These are phyloP conservation scores for Pyralis farinalis DNA, from an alignment of 2,888 invertebrate species.

Conservation along the genomic window DNA sequence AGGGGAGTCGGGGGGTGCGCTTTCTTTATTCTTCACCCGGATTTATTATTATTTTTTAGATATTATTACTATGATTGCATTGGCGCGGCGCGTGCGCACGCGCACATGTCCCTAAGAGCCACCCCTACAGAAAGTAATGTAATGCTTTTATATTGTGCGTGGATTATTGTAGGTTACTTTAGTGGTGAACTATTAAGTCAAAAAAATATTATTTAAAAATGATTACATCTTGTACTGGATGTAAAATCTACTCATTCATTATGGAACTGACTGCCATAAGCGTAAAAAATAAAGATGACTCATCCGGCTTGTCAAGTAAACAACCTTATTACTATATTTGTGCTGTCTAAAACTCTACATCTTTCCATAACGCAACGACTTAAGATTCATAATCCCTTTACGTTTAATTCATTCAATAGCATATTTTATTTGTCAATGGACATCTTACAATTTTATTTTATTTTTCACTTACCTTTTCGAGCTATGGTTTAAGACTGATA, in stretches of 20 bases:
- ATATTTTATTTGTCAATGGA: neutral
- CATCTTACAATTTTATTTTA: slow-evolving; percentile 5
- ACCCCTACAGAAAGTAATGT: slow-evolving; percentile 48
- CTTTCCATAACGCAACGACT: neutral
- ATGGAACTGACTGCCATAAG: too few species aligned
- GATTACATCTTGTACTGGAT: neutral
- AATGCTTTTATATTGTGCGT: slow-evolving; percentile 72
- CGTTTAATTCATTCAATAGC: slow-evolving; percentile 2
- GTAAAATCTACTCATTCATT: too few species aligned
- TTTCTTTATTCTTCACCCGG: slow-evolving; percentile 80
- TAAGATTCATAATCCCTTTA: neutral
- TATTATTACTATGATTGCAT: slow-evolving; percentile 77
- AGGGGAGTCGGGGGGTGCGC: slow-evolving; percentile 73
- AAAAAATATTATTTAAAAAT: slow-evolving; percentile 1
- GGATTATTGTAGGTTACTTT: slow-evolving; percentile 71
- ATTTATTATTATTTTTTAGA: slow-evolving; percentile 81
- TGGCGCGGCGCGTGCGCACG: slow-evolving; percentile 75
- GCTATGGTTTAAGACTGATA: slow-evolving; percentile 18
- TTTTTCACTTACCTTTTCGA: slow-evolving; percentile 8
- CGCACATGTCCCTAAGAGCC: slow-evolving; percentile 71
- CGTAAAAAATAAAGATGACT: too few species aligned
- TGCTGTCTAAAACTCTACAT: neutral
- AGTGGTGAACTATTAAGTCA: slow-evolving; percentile 29
- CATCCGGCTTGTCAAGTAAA: too few species aligned
- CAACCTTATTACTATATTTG: too few species aligned